Evolutionary conservation across 2,888 invertebrate genomes (phyloP), one percentile per base, ranked within the genome.

Genomic region (Bombyx huttoni): DNA sequence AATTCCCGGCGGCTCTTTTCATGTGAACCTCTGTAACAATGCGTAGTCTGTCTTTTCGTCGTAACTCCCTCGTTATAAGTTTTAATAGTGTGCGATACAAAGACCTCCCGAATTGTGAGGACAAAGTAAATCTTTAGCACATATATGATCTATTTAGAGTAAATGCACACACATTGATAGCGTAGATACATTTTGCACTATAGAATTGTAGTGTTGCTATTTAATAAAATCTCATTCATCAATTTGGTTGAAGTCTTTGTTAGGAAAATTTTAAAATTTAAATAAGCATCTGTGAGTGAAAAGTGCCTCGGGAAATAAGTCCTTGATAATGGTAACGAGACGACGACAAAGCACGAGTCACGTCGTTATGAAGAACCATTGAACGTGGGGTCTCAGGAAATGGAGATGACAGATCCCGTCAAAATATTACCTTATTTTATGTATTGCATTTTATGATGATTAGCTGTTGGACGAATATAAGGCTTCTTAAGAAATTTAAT

Each of bases 11-110:
- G 51, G 57, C 54, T 63, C 64, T 63, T 65, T 70, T 67, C 63
- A 61, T 63, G 61, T 62, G 63, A 61, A 64, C 65, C 64, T 56
- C 62, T 59, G 68, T 68, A 71, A 70, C 66, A 68, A 67, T 67
- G 62, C 60, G 57, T 63, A 63, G 66, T 63, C 59, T 61, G 64
- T 69, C 60, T 64, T 65, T 65, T 63, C 59, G 56, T 61, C 64
- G 62, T 65, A 67, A 74, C 74, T 70, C 69, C 63, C 78, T 82
- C 75, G 80, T 83, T 84, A 84, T 80, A 83, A 84, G 78, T 83
- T 84, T 83, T 81, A 82, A 82, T 78, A 80, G 80, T 75, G 72
- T 56, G 60, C 68, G 69, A 72, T 73, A 81, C 76, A 76, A 76
- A 76, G 78, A 74, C 67, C 65, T 68, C 60, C 72, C 67, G 58